Evolutionary conservation across 2,113 vertebrate genomes (phyloP).

Genomic region (Oxyruncus cristatus): DNA sequence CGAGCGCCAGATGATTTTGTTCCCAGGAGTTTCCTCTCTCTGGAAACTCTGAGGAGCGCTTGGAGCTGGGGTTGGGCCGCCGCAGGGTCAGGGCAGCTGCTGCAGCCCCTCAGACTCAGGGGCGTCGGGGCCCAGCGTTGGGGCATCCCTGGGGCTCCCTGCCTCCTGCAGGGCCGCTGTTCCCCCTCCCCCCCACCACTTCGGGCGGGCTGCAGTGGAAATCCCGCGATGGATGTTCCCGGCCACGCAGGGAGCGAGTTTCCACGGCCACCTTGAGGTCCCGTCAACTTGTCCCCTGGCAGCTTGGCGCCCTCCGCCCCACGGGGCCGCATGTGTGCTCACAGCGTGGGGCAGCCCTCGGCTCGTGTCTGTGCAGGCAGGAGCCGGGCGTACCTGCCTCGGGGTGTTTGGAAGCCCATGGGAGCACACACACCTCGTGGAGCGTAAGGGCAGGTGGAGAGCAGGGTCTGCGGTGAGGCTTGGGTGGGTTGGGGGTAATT

Average conservation of each 20-base stretch:
- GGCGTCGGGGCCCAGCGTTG: background rate
- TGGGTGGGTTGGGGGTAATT: background rate
- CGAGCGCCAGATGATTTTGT: slow-evolving; percentile 4
- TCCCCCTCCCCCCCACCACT: no score
- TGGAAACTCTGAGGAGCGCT: slow-evolving; percentile 32
- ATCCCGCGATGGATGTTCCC: background rate
- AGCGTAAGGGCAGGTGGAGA: background rate
- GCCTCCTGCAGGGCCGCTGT: background rate
- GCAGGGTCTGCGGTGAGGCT: background rate
- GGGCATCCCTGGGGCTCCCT: background rate
- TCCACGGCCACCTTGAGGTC: background rate
- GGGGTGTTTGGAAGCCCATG: background rate
- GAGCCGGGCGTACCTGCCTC: background rate
- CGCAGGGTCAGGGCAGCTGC: background rate
- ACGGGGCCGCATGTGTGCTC: background rate
- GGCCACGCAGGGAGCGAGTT: background rate
- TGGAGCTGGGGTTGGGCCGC: background rate
- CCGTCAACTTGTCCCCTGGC: background rate
- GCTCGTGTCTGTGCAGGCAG: background rate
- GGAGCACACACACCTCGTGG: background rate
- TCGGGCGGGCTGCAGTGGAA: background rate
- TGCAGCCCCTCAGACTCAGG: background rate
- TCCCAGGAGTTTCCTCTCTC: slow-evolving; percentile 45
- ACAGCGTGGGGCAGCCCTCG: background rate
- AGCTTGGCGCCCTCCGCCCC: background rate